Evolutionary conservation across 2,797 vertebrate species (phyloP), one percentile per base, ranked within the genome.

Genomic region (Centroberyx gerrardi): DNA sequence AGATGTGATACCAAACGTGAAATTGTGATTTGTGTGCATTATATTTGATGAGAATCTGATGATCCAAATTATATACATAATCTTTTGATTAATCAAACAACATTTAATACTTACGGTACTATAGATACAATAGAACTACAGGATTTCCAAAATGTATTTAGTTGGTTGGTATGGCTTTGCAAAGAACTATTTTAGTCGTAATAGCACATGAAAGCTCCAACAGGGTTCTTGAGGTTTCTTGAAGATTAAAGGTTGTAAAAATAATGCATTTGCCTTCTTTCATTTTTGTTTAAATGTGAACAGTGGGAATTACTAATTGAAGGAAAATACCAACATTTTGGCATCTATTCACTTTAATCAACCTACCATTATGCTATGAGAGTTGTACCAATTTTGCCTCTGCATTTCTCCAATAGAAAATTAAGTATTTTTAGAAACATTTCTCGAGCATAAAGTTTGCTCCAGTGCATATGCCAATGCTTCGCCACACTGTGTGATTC

Each of bases 1-100:
- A 15, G 12, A 46, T 46, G 44, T 46, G 4, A 46, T 46, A 14
- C 14, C 14, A 46, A 46, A 36, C 2, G 14, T 15, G 14, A 46
- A 14, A 46, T 15, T 46, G 44, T 15, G 3, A 46, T 15, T 42
- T 46, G 14, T 51, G 5, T 48, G 4, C 15, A 15, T 8, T 64
- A 28, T 38, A 52, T 33, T 5, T 3, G 18, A 17, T 46, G 12
- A 54, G 12, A 33, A 17, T 68, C 12, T 48, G 12, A 68, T 66
- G 12, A 48, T 53, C 8, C 38, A 44, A 65, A 52, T 48, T 6
- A 51, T 18, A 52, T 3, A 8, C 44, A 36, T 28, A 59, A 31
- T 51, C 18, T 13, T 61, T 61, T 76, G 1, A 42, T 64, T 65
- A 38, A 78, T 48, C 31, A 46, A 46, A 46, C 15, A 46, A 15